These are phyloP conservation scores for Enteromius viviparus DNA, from an alignment of 2,797 vertebrate species.

Conservation along the genomic window DNA sequence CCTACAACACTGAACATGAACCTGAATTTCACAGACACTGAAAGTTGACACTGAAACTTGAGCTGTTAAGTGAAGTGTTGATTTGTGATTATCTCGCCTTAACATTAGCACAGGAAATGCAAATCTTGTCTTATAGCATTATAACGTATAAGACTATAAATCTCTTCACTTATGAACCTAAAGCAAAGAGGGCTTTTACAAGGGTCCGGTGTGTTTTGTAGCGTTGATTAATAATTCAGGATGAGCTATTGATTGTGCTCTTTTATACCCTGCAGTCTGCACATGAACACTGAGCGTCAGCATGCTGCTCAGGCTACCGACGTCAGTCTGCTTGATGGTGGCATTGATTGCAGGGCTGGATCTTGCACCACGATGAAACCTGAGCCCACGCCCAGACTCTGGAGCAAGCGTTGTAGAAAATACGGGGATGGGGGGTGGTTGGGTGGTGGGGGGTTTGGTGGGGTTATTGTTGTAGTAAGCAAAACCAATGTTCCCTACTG, in stretches of 20 bases:
- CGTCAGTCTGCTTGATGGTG: constrained; percentile 46
- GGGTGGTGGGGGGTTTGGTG: too few species aligned
- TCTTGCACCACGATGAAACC: constrained; percentile 55
- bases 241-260: constrained; percentile 67
- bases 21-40: constrained; percentile 27
- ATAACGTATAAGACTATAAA: not conserved
- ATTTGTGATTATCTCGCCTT: constrained; percentile 51
- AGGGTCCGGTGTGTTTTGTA: constrained; percentile 56
- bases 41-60: constrained; percentile 6
- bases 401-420: constrained; percentile 13
- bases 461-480: constrained; percentile 36
- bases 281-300: constrained; percentile 55
- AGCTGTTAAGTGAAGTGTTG: constrained; percentile 45
- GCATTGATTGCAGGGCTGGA: constrained; percentile 61
- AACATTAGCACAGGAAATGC: constrained; percentile 25
- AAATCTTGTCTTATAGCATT: constrained; percentile 35
- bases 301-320: constrained; percentile 48
- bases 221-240: constrained; percentile 76
- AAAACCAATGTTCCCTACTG: constrained; percentile 32
- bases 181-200: constrained; percentile 14
- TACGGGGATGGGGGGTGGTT: not conserved
- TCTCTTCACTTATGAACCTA: not conserved
- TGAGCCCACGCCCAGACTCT: constrained; percentile 47
- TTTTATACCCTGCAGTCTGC: constrained; percentile 65
- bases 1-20: not conserved